Evolutionary conservation across 2,113 vertebrate genomes (phyloP).

Genomic region (Syrmaticus mikado): DNA sequence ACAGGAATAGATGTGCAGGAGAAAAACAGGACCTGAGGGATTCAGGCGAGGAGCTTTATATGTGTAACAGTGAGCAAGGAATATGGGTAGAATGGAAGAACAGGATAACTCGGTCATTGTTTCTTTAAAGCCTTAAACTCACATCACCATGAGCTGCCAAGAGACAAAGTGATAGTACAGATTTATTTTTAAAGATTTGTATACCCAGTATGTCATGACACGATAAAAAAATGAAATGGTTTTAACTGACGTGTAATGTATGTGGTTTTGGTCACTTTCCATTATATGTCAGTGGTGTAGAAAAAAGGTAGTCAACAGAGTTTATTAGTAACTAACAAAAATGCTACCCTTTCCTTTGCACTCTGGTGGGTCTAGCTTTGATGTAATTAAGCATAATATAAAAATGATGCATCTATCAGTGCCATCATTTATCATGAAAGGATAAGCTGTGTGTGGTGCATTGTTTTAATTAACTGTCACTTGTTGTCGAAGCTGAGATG

Average conservation of each 20-base stretch:
- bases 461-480: slow-evolving; percentile 47
- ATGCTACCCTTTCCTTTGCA: background rate
- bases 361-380: background rate
- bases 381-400: background rate
- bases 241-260: background rate
- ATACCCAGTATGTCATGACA: background rate
- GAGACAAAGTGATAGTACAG: accelerated
- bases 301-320: background rate
- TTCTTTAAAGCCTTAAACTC: slow-evolving; percentile 8
- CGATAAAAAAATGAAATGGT: background rate
- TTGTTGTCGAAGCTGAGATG: background rate
- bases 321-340: background rate
- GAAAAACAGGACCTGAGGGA: background rate
- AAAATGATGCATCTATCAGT: slow-evolving; percentile 36
- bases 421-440: slow-evolving; percentile 8
- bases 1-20: background rate
- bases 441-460: background rate
- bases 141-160: background rate
- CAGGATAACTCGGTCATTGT: background rate
- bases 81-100: background rate
- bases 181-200: background rate
- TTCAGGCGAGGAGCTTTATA: background rate
- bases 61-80: background rate
- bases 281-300: background rate
- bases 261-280: background rate